These are phyloP conservation scores for Cydia fagiglandana DNA, from an alignment of 1,140 invertebrate species.

Conservation along the genomic window DNA sequence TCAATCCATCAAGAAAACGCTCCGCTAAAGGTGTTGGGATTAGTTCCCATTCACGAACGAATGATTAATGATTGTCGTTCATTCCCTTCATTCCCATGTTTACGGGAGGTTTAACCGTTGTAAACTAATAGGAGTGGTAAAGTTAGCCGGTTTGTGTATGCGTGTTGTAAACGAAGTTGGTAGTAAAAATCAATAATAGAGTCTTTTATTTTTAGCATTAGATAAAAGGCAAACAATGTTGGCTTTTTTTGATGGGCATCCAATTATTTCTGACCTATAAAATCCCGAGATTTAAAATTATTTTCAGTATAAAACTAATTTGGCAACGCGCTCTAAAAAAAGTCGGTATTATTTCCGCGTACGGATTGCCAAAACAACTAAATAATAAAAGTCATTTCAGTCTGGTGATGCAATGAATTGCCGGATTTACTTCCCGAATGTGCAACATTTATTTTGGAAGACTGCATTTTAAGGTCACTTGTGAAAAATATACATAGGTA, in stretches of 20 bases:
- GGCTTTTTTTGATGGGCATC: too few species aligned
- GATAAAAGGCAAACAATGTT: neutral
- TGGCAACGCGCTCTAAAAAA: neutral
- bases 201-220: too few species aligned
- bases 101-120: conserved; percentile 2
- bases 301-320: neutral
- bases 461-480: neutral
- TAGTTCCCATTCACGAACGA: conserved; percentile 9
- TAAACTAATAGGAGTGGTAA: neutral
- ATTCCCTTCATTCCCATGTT: conserved; percentile 8
- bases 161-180: neutral
- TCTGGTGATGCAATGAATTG: neutral
- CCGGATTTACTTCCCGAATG: neutral
- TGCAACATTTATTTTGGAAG: neutral
- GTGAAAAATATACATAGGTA: too few species aligned
- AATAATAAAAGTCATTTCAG: neutral
- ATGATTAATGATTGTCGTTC: conserved; percentile 24
- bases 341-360: neutral
- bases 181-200: neutral
- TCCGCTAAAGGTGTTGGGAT: conserved; percentile 19
- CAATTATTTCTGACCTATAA: neutral
- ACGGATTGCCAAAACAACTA: neutral
- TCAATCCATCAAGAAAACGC: conserved; percentile 24
- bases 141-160: neutral
- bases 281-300: neutral